Base-by-base conservation (phyloP, 1,140 invertebrate species). In the Trachymyrmex cornetzi region DNA sequence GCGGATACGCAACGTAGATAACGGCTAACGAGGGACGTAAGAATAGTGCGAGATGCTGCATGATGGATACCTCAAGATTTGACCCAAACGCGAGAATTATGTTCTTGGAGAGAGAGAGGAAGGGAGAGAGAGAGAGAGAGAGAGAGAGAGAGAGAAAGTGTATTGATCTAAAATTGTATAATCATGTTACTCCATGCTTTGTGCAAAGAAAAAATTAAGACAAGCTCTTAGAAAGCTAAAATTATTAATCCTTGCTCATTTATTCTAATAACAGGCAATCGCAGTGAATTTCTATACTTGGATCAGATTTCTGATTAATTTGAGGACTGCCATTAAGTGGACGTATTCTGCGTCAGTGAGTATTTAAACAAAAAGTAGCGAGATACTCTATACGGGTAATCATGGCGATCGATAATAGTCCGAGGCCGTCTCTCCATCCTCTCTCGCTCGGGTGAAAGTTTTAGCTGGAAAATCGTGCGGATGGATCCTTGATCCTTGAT, bases 401-500 rank as follows among this genome's bases (percentile, higher is more conserved):
- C 22, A 19, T 59, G n/a, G n/a, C 27, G n/a, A 74, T 30, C 48
- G 72, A 75, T 74, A 34, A 57, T 69, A 48, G 66, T 27, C 5
- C 38, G 30, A 75, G 3, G 14, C 19, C 22, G 30, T 22, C 53
- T 34, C 27, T 34, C 38, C 30, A 34, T 7, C 12, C 9, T 12
- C 24, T 9, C 61, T 38, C 63, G 16, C 30, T 53, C 69, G 38
- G 38, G 69, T 75, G 80, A 84, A 84, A 84, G 80, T 84, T 84
- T 61, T 34, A 57, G 19, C 55, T 57, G 80, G 80, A 84, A 84
- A 84, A 84, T 75, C 55, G 55, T 24, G 9, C 38, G 80, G 80
- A 82, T 82, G 55, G 55, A 84, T 84, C 69, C 80, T 84, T 75
- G 80, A 84, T 75, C 80, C 80, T 75, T 75, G 69, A 74, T 75